Percentiles rank a stretch among this genome's conserved stretches.
phyloP scores from a whole-genome alignment of 1,140 invertebrate genomes.

The Rhagoletis pomonella region DNA sequence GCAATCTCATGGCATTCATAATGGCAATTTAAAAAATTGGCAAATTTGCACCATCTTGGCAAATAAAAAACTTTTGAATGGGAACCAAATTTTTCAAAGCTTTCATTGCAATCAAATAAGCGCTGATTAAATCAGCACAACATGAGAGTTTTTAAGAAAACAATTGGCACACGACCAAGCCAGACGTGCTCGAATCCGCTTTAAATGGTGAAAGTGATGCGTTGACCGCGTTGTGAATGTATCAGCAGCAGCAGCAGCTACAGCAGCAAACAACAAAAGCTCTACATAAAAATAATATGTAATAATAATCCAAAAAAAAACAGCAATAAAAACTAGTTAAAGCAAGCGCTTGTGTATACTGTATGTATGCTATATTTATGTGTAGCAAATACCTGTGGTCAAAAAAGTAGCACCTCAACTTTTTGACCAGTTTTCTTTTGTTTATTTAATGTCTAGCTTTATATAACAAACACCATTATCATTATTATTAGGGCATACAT shows the following conservation, averaged over 20 bases:
- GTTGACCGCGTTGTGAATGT: neutral
- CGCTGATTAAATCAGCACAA: neutral
- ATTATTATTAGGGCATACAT: no score
- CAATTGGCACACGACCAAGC: no score
- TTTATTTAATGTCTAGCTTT: no score
- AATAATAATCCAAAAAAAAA: neutral
- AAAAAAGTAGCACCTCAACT: no score
- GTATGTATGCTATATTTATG: no score
- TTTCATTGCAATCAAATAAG: neutral
- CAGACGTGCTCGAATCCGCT: neutral
- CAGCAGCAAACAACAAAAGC: neutral
- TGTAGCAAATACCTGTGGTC: no score
- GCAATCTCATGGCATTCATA: neutral
- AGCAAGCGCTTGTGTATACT: no score
- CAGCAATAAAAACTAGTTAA: no score
- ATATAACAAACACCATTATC: no score
- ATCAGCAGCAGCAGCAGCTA: neutral
- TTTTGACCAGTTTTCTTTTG: no score
- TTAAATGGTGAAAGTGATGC: neutral
- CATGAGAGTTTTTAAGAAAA: neutral
- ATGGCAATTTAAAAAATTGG: slow-evolving; percentile 12
- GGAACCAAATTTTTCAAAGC: neutral
- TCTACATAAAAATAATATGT: neutral
- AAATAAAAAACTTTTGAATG: slow-evolving; percentile 1
- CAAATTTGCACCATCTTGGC: neutral